These are phyloP conservation scores for Drosophila atroscutellata DNA, from an alignment of 2,888 invertebrate species.

Conservation along the genomic window DNA sequence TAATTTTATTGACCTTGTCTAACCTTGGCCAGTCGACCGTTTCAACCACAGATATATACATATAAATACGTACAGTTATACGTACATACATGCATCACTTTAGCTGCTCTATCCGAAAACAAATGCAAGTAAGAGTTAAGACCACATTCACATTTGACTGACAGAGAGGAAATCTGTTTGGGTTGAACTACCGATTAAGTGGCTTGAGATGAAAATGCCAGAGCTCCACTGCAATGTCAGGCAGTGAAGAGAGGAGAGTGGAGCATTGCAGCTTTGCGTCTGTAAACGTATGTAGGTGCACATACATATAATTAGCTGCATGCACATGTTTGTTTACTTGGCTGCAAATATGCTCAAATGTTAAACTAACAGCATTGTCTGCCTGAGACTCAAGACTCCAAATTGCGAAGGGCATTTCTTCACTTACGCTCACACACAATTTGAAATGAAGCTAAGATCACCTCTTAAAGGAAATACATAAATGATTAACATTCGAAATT, in stretches of 20 bases:
- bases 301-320: background rate
- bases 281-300: slow-evolving; percentile 5
- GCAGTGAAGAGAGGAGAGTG: background rate
- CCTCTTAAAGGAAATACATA: background rate
- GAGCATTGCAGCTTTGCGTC: background rate
- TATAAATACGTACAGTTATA: background rate
- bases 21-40: slow-evolving; percentile 46
- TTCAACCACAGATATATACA: slow-evolving; percentile 11
- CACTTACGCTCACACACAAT: background rate
- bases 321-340: slow-evolving; percentile 6
- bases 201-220: slow-evolving; percentile 38
- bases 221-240: slow-evolving; percentile 20
- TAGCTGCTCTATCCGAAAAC: slow-evolving; percentile 10
- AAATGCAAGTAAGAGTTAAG: slow-evolving; percentile 46
- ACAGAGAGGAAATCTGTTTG: slow-evolving; percentile 44
- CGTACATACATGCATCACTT: slow-evolving; percentile 17
- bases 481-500: background rate
- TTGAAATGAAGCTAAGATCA: background rate
- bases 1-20: slow-evolving; percentile 35
- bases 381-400: background rate
- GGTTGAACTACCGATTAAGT: slow-evolving; percentile 66
- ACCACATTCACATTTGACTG: slow-evolving; percentile 67
- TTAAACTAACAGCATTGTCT: background rate
- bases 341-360: background rate
- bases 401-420: background rate